Base-by-base conservation (phyloP, 2,888 invertebrate species). In the Sesamia inferens region DNA sequence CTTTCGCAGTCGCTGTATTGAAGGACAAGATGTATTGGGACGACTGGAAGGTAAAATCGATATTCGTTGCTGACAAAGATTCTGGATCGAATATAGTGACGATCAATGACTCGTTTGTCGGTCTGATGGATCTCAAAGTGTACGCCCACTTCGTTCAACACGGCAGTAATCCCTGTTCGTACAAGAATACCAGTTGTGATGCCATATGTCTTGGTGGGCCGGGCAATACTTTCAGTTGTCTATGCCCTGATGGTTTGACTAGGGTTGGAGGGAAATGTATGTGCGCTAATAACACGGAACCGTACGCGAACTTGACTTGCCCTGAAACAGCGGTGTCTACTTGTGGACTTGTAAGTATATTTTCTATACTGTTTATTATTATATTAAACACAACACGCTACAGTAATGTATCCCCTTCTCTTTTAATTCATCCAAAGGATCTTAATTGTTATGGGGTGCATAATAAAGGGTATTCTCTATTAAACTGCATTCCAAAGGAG, bases 11-110 rank as follows among this genome's bases (percentile, higher is more conserved):
- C 0, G 98, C 98, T 0, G 97, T 99, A 0, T 97, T 98, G 88
- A 99, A 99, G 92, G 98, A 98, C 87, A 97, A 97, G 85, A 97
- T 99, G 97, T 99, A 98, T 89, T 99, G 99, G 99, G 98, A 99
- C 88, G 99, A 99, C 91, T 98, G 98, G 98, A 98, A 97, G 85
- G 97, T 97, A 66, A 97, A 98, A 75, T 97, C 97, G 44, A 97
- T 99, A 71, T 98, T 98, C 88, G 97, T 97, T 8, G 98, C 98
- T 0, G 98, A 98, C 87, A 99, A 98, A 90, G 97, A 98, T 89
- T 97, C 97, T 65, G 98, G 98, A 0, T 94, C 96, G 4, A 97
- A 97, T 47, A 95, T 98, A 19, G 92, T 95, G 16, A 96, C 96
- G 0, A 96, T 98, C 1, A 96, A 97, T 77, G 95, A 97, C 70